These are phyloP conservation scores for Actinopyga echinites DNA, from an alignment of 53 echinoderm and acorn worm genomes.

Conservation along the genomic window DNA sequence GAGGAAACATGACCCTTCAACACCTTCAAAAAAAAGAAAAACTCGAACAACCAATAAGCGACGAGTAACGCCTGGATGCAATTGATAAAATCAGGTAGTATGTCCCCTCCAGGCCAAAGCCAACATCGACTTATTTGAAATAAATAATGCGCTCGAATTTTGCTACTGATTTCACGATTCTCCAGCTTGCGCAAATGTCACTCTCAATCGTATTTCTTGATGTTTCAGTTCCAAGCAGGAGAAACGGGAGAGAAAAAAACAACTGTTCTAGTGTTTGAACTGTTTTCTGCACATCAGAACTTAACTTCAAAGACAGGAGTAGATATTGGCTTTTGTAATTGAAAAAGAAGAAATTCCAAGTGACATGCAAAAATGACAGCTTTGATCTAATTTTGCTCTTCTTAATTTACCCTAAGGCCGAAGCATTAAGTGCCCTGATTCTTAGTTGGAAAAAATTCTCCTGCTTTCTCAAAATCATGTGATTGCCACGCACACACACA, in stretches of 20 bases:
- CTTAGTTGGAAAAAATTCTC: not conserved
- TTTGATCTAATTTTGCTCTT: conserved; percentile 24
- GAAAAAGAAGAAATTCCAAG: not conserved
- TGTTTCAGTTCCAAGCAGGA: too few relatives aligned
- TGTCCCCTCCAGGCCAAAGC: conserved; percentile 35
- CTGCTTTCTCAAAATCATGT: not conserved
- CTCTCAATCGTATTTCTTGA: too few relatives aligned
- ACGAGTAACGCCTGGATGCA: not conserved
- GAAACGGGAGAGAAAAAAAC: too few relatives aligned
- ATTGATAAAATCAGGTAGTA: conserved; percentile 24
- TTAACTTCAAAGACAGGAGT: not conserved
- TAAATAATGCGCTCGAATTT: not conserved
- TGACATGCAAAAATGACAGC: conserved; percentile 17
- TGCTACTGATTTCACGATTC: too few relatives aligned
- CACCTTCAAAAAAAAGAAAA: not conserved
- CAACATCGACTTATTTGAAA: conserved; percentile 14
- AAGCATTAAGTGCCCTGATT: conserved; percentile 22
- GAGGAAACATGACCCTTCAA: conserved; percentile 28
- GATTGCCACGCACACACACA: not conserved
- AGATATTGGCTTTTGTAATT: conserved; percentile 17
- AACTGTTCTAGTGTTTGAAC: too few relatives aligned
- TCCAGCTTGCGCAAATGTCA: too few relatives aligned
- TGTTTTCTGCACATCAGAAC: too few relatives aligned
- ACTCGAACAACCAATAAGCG: conserved; percentile 23
- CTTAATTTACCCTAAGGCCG: conserved; percentile 30